phyloP scores from a whole-genome alignment of 2,113 vertebrate genomes.

The Podiceps cristatus region DNA sequence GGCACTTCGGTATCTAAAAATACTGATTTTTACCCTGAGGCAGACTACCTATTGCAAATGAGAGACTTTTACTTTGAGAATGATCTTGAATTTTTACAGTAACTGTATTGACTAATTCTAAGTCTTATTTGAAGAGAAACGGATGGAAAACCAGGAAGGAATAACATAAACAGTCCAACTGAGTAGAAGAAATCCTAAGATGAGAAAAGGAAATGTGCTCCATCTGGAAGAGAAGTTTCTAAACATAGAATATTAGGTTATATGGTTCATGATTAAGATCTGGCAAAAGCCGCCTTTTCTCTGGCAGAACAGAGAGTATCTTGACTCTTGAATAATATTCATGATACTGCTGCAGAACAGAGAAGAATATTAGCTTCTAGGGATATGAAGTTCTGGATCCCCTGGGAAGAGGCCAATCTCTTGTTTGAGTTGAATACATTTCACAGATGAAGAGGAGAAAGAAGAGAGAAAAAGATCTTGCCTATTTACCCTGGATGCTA shows the following conservation, averaged over 20 bases:
- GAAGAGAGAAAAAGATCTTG: background rate
- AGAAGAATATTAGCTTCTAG: conserved; percentile 19
- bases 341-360: conserved; percentile 26
- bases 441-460: conserved; percentile 29
- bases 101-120: background rate
- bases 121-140: background rate
- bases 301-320: conserved; percentile 67
- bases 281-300: conserved; percentile 46
- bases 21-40: background rate
- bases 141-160: background rate
- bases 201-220: conserved; percentile 39
- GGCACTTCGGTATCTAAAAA: background rate
- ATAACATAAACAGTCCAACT: conserved; percentile 1
- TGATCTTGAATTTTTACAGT: background rate
- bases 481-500: background rate
- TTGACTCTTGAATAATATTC: conserved; percentile 48
- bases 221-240: conserved; percentile 58
- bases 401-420: conserved; percentile 37
- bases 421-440: conserved; percentile 10
- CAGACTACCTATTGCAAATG: background rate
- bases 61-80: background rate
- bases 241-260: conserved; percentile 63
- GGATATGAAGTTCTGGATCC: conserved; percentile 26
- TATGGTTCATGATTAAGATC: conserved; percentile 56
- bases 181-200: conserved; percentile 39